These are phyloP conservation scores for Leptinotarsa defecta DNA, from an alignment of 1,140 invertebrate genomes.

Conservation along the genomic window DNA sequence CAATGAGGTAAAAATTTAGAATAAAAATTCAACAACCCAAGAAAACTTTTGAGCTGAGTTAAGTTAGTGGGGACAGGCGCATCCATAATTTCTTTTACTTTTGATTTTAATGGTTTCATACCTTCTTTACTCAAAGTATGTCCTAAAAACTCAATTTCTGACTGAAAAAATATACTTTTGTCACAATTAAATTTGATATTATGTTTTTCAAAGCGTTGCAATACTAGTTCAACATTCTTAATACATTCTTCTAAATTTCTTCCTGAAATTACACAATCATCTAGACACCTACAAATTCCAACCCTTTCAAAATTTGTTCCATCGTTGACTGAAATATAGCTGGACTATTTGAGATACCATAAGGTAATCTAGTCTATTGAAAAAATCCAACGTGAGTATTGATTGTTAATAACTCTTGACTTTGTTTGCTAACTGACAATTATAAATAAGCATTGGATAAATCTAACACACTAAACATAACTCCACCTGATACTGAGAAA, in stretches of 20 bases:
- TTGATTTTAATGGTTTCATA: not conserved
- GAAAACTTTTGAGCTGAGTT: not conserved
- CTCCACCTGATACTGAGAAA: not conserved
- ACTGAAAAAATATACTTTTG: slow-evolving; percentile 40
- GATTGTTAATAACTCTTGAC: not conserved
- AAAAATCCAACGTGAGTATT: not conserved
- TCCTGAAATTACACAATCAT: not conserved
- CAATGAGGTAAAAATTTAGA: not conserved
- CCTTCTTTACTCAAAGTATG: not conserved
- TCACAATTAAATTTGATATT: slow-evolving; percentile 41
- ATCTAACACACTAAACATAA: not conserved
- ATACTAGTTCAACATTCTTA: slow-evolving; percentile 28
- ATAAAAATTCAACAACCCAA: not conserved
- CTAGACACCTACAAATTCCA: not conserved
- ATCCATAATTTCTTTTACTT: not conserved
- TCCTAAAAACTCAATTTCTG: slow-evolving; percentile 36
- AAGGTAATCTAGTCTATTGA: not conserved
- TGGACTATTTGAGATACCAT: not conserved
- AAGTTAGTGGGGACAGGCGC: not conserved
- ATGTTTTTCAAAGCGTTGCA: slow-evolving; percentile 17
- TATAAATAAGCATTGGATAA: not conserved
- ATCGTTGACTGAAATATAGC: slow-evolving; percentile 3
- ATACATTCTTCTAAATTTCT: slow-evolving; percentile 35
- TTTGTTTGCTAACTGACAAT: not conserved
- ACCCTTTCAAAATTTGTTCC: not conserved